Evolutionary conservation across 2,888 invertebrate species (phyloP).

Genomic region (Masnerella sp.): DNA sequence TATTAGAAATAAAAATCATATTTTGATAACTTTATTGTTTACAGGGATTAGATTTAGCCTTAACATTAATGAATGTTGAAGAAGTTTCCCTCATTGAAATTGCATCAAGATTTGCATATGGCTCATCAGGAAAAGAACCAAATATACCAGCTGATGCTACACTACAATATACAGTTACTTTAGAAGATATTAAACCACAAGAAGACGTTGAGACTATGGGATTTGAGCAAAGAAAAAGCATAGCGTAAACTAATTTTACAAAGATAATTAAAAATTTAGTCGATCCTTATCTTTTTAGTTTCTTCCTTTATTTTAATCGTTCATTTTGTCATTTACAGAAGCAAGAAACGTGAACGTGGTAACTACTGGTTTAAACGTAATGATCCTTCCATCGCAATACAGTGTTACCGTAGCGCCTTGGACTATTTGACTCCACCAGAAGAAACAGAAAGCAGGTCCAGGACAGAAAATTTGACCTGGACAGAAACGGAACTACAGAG

Average conservation of each 20-base stretch:
- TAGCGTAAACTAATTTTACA: conserved; percentile 81
- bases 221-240: conserved; percentile 83
- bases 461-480: conserved; percentile 69
- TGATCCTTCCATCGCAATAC: conserved; percentile 89
- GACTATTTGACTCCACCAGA: conserved; percentile 88
- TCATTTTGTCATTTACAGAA: conserved; percentile 76
- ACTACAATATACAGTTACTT: conserved; percentile 85
- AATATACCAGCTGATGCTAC: conserved; percentile 83
- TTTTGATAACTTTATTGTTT: conserved; percentile 11
- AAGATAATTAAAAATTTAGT: conserved; percentile 7
- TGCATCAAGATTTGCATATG: conserved; percentile 90
- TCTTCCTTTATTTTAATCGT: not conserved
- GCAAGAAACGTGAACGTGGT: conserved; percentile 89
- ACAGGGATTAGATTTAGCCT: conserved; percentile 90
- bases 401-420: conserved; percentile 90
- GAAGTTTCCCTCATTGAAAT: conserved; percentile 87
- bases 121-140: conserved; percentile 84
- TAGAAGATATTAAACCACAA: conserved; percentile 84
- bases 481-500: conserved; percentile 82
- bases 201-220: conserved; percentile 84
- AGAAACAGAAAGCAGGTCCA: conserved; percentile 78
- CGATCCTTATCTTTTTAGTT: too few species aligned
- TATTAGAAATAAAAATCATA: not conserved
- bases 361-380: conserved; percentile 94
- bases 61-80: conserved; percentile 90